A percentile compares a stretch with the other conserved stretches of the same genome.
Conservation (phyloP, 2,888 invertebrate genomes). For the Caenorhabditis sp. region DNA sequence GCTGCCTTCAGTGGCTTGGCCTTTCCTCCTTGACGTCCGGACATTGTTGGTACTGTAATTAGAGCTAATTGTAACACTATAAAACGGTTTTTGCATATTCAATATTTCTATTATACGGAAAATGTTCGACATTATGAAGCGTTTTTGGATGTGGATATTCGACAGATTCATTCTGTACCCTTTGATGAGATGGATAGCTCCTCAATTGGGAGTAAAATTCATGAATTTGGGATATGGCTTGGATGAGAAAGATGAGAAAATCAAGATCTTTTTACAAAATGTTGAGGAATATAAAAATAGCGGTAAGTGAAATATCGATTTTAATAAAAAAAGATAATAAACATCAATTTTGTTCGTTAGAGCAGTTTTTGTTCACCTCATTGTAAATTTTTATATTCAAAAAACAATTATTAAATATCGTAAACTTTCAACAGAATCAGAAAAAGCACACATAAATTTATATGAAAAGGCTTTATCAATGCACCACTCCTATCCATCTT, state of each 20-base stretch:
- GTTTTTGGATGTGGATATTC: slow-evolving; percentile 56
- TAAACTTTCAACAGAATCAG: slow-evolving; percentile 14
- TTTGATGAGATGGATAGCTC: slow-evolving; percentile 42
- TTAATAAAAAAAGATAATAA: not conserved
- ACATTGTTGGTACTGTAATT: slow-evolving; percentile 51
- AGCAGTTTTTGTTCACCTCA: not conserved
- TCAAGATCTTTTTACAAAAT: slow-evolving; percentile 5
- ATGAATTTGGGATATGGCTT: slow-evolving; percentile 61
- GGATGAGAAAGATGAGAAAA: slow-evolving; percentile 5
- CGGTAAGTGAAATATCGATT: slow-evolving; percentile 9
- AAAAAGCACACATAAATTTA: slow-evolving; percentile 48
- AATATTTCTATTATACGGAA: slow-evolving; percentile 8
- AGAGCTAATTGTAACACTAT: slow-evolving; percentile 3
- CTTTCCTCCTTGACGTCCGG: slow-evolving; percentile 69
- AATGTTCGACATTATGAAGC: slow-evolving; percentile 8
- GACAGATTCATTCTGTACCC: slow-evolving; percentile 59
- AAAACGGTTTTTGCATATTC: not conserved
- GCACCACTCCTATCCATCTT: slow-evolving; percentile 53
- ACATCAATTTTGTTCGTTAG: not conserved
- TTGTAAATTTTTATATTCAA: too few species aligned
- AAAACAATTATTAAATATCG: too few species aligned
- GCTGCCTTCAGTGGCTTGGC: slow-evolving; percentile 67
- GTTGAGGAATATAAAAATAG: slow-evolving; percentile 10
- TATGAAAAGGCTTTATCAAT: slow-evolving; percentile 62
- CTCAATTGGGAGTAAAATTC: slow-evolving; percentile 48